Conservation (phyloP, 2,888 invertebrate species). For the Drosophila mercatorum region DNA sequence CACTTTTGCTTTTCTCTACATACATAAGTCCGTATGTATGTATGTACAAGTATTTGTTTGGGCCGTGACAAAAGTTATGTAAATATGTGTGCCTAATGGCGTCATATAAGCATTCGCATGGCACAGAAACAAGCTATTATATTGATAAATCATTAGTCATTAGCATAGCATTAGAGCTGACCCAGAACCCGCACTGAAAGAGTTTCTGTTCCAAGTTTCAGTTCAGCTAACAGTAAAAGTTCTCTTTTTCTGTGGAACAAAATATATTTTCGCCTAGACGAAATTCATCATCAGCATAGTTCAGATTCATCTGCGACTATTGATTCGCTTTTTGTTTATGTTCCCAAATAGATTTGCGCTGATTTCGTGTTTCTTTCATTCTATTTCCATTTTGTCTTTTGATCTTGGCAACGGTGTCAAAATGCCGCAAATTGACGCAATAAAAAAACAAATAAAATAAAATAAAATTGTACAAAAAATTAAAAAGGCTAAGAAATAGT, state of each 20-base stretch:
- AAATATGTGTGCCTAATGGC: constrained; percentile 31
- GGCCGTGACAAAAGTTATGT: constrained; percentile 40
- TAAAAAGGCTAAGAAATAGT: background rate
- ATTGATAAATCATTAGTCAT: constrained; percentile 49
- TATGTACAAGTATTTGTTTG: constrained; percentile 1
- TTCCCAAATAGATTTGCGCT: constrained; percentile 34
- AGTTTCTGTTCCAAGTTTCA: constrained; percentile 1
- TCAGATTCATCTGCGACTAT: constrained; percentile 11
- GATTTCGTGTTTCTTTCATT: background rate
- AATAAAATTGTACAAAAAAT: constrained; percentile 13
- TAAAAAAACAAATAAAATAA: constrained; percentile 16
- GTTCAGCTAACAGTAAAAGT: constrained; percentile 42
- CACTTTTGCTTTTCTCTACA: constrained; percentile 52
- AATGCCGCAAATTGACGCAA: constrained; percentile 51
- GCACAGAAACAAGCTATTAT: constrained; percentile 19
- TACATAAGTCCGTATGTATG: background rate
- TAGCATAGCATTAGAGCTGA: constrained; percentile 38
- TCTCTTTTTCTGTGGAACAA: background rate
- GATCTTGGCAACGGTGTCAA: constrained; percentile 49
- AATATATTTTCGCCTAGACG: background rate
- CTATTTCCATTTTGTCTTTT: constrained; percentile 24
- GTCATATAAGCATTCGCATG: background rate
- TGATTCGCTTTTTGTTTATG: constrained; percentile 28
- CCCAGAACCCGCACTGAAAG: constrained; percentile 22
- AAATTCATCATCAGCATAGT: constrained; percentile 20